These are phyloP conservation scores for Seira musarum DNA, from an alignment of 2,888 invertebrate species.

Conservation along the genomic window DNA sequence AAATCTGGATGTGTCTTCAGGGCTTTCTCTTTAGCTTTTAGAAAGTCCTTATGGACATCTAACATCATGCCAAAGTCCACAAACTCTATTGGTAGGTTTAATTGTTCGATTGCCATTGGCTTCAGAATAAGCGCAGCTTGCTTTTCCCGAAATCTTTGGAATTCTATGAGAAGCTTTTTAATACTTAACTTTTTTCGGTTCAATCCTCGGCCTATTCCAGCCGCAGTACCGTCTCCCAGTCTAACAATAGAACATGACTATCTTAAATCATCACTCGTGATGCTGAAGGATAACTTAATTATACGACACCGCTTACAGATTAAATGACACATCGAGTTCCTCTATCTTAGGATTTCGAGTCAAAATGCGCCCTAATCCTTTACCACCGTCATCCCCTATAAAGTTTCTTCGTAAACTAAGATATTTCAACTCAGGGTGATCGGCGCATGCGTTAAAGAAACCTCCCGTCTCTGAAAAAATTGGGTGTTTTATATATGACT, in stretches of 20 bases:
- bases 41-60: conserved; percentile 73
- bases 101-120: conserved; percentile 71
- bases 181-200: conserved; percentile 26
- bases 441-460: conserved; percentile 54
- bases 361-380: conserved; percentile 53
- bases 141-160: conserved; percentile 72
- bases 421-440: conserved; percentile 47
- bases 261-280: no score
- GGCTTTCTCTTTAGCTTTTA: conserved; percentile 70
- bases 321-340: conserved; percentile 59
- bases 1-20: conserved; percentile 68
- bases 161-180: conserved; percentile 44
- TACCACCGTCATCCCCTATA: conserved; percentile 57
- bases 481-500: no score
- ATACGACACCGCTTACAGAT: conserved; percentile 51
- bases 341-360: conserved; percentile 54
- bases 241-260: no score
- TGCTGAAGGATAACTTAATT: no score
- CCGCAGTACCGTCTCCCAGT: conserved; percentile 38
- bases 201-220: conserved; percentile 26
- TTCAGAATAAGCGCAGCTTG: conserved; percentile 73
- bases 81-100: conserved; percentile 70
- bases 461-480: conserved; percentile 43
- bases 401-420: conserved; percentile 59
- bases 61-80: conserved; percentile 75